These are phyloP conservation scores for Sinosuthora webbiana DNA, from an alignment of 2,113 vertebrate genomes.

Conservation along the genomic window DNA sequence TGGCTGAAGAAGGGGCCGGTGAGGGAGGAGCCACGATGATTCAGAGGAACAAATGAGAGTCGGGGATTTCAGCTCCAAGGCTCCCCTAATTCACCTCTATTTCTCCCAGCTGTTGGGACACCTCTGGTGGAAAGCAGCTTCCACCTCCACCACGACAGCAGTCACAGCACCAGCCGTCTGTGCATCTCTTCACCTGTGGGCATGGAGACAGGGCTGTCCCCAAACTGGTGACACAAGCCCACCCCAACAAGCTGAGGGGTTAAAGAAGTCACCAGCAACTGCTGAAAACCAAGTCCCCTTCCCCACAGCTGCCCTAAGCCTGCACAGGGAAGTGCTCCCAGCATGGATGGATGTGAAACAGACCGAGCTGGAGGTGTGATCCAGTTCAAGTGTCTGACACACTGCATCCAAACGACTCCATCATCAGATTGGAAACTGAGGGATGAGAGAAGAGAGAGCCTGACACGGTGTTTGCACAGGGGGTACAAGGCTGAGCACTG, in stretches of 20 bases:
- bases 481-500: neutral
- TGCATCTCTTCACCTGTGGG: neutral
- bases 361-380: fast-evolving
- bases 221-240: fast-evolving
- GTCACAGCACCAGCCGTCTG: neutral
- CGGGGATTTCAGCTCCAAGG: neutral
- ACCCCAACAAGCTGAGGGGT: fast-evolving
- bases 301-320: neutral
- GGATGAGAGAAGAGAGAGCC: neutral
- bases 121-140: neutral
- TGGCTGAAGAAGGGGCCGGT: fast-evolving
- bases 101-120: neutral
- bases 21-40: fast-evolving
- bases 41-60: neutral
- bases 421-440: neutral
- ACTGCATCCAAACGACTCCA: neutral
- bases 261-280: neutral
- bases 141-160: fast-evolving
- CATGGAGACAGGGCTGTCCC: neutral
- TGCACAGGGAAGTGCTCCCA: too few species aligned
- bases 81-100: neutral
- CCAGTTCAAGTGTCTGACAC: fast-evolving
- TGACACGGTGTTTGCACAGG: fast-evolving
- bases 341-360: neutral
- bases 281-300: neutral